Percentiles rank a stretch among this genome's conserved stretches.
These are phyloP conservation scores for Caenorhabditis sp. DNA, from an alignment of 2,888 invertebrate species.

Conservation along the genomic window DNA sequence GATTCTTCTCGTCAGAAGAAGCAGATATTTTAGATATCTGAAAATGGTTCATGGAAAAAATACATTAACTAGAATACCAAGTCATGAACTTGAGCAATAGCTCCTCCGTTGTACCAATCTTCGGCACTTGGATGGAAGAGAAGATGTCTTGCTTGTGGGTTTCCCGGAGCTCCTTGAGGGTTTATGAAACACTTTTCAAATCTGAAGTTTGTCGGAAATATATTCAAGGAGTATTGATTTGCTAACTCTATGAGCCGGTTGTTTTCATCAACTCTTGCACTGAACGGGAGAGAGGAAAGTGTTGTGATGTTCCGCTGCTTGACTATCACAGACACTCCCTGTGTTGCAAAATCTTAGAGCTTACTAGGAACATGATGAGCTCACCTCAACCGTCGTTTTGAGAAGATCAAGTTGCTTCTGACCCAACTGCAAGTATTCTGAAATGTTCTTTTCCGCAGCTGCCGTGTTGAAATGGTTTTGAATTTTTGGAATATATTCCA, in stretches of 20 bases:
- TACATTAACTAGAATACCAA: conserved; percentile 32
- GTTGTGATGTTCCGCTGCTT: conserved; percentile 13
- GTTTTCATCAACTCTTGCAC: conserved; percentile 20
- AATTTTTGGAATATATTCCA: conserved; percentile 43
- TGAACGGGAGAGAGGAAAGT: conserved; percentile 13
- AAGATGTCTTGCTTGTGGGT: conserved; percentile 79
- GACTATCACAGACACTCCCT: conserved; percentile 19
- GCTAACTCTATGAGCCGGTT: conserved; percentile 42
- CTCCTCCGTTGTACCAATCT: conserved; percentile 71
- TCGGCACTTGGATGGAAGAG: conserved; percentile 81
- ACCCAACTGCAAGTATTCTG: conserved; percentile 11
- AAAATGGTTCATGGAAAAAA: not conserved
- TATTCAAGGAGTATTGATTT: not conserved
- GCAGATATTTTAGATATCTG: conserved; percentile 31
- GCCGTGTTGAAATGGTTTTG: conserved; percentile 2
- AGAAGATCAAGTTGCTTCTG: conserved; percentile 27
- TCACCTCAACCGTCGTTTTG: conserved; percentile 30
- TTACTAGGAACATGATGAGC: too few relatives aligned
- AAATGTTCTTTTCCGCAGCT: not conserved
- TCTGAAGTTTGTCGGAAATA: conserved; percentile 24
- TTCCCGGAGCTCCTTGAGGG: conserved; percentile 82
- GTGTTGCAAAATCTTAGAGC: not conserved
- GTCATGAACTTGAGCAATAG: conserved; percentile 75
- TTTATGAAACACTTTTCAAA: conserved; percentile 84
- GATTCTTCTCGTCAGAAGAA: conserved; percentile 19